Base-by-base conservation (phyloP, 2,888 invertebrate species). In the Scelioninae gen. 1 region DNA sequence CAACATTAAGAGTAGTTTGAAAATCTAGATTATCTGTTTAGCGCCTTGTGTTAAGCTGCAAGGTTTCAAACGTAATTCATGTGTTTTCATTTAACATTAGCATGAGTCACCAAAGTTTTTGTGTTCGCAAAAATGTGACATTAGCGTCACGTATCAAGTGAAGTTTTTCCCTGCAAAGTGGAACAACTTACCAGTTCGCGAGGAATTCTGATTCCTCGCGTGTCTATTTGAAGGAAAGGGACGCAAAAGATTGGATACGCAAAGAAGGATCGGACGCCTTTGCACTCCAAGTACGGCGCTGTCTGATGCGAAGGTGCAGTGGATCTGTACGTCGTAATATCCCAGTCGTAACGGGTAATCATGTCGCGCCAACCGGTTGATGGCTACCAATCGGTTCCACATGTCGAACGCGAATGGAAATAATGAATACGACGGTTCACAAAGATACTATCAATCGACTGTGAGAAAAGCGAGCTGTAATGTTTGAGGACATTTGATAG, bases 361-460 rank as follows among this genome's bases (percentile, higher is more conserved):
- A 85, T 86, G 86, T 85, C 86, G 84, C 85, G 85, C 76, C 85
- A 83, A 86, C 85, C 85, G 84, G 85, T 86, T 87, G 78, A 79
- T 65, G 74, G 85, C 81, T 84, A 85, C 82, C 80, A 43, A 76
- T 84, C 53, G 74, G 77, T 75, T 74, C 78, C 81, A 78, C 62
- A 82, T 76, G 76, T 66, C 76, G 66, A 76, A 66, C 69, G 66
- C 75, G 60, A 76, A 82, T 76, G 71, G 65, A 51, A 71, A 53
- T 71, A 53, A 71, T 71, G 56, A 71, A 76, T 82, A 71, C 74
- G 69, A 16, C 4, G 31, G 23, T 38, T 68, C 6, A 16, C 55
- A 40, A 32, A 63, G 75, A 80, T 80, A 80, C 29, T 38, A 75
- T 80, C 68, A 62, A 68, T 80, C 74, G 62, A 15, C 62, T 80